phyloP scores from a whole-genome alignment of 1,140 invertebrate species.

The Apis mellifera region DNA sequence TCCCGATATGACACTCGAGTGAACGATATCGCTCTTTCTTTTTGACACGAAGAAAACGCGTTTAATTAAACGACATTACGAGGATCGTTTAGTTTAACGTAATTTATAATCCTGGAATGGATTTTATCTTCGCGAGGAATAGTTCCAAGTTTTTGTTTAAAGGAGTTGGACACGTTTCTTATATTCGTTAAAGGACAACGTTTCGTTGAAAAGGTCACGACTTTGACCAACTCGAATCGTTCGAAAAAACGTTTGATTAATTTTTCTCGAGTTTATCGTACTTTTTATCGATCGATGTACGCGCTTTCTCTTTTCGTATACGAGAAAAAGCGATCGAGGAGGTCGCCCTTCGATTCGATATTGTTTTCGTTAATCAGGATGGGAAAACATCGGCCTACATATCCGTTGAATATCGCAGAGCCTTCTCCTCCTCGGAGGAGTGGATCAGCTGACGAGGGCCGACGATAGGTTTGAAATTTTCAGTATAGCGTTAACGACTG shows the following conservation, averaged over 20 bases:
- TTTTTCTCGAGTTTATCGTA: no score
- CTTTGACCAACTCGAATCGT: no score
- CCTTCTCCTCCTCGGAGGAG: no score
- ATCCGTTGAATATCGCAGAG: background rate
- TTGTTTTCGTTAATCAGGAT: background rate
- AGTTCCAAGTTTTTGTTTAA: slow-evolving; percentile 24
- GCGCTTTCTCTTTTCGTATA: no score
- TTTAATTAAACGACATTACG: slow-evolving; percentile 29
- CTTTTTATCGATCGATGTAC: no score
- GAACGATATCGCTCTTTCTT: no score
- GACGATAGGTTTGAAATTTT: slow-evolving; percentile 55
- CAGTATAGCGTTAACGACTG: slow-evolving; percentile 65
- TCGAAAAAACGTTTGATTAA: no score
- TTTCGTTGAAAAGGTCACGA: background rate
- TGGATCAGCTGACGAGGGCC: slow-evolving; percentile 12
- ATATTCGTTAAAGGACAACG: slow-evolving; percentile 27
- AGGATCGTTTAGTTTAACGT: slow-evolving; percentile 24
- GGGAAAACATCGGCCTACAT: slow-evolving; percentile 37
- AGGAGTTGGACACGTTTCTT: background rate
- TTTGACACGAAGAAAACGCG: background rate
- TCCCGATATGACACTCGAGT: no score
- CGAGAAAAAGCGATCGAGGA: background rate
- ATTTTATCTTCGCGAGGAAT: slow-evolving; percentile 20
- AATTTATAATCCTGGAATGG: slow-evolving; percentile 13
- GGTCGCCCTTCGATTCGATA: background rate